Base-by-base conservation (phyloP, 1,140 invertebrate genomes). In the Achroia grisella region DNA sequence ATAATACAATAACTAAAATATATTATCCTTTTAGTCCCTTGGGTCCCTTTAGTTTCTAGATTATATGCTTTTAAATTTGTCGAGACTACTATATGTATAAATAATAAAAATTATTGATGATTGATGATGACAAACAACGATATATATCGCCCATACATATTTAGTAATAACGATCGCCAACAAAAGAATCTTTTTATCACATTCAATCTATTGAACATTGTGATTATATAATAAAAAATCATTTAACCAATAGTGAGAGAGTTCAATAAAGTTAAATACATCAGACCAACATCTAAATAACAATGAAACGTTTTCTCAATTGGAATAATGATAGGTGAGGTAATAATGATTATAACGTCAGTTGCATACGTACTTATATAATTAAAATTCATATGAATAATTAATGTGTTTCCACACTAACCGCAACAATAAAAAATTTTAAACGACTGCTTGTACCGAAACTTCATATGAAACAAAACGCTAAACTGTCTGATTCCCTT, bases 381-480 rank as follows among this genome's bases (percentile, higher is more conserved):
- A 71, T 77, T 68, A 67, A 64, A 71, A 67, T 62, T 57, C 53
- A 56, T n/a, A n/a, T 63, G 54, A 60, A 65, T 67, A 68, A 68
- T 68, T 50, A 50, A 66, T 50, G 43, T 52, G 17, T 39, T 39
- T 39, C 10, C 9, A 35, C 17, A 39, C 27, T 35, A 49, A 55
- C 49, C 50, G 47, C 48, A 62, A 56, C 52, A 48, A n/a, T n/a
- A n/a, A n/a, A n/a, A 57, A 52, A 47, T 46, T 39, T 50, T 58
- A 67, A 64, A 48, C 59, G 57, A 6, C 55, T 32, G 59, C 61
- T 60, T 60, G 48, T 46, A 39, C 50, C 30, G 44, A 68, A 62
- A 55, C 28, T 62, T 45, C 47, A 36, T 56, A 56, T 40, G 43
- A 48, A 57, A 69, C 64, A 62, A 71, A 71, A 68, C 60, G 55